Evolutionary conservation across 2,888 invertebrate species (phyloP).

Genomic region (Dryobota labecula): DNA sequence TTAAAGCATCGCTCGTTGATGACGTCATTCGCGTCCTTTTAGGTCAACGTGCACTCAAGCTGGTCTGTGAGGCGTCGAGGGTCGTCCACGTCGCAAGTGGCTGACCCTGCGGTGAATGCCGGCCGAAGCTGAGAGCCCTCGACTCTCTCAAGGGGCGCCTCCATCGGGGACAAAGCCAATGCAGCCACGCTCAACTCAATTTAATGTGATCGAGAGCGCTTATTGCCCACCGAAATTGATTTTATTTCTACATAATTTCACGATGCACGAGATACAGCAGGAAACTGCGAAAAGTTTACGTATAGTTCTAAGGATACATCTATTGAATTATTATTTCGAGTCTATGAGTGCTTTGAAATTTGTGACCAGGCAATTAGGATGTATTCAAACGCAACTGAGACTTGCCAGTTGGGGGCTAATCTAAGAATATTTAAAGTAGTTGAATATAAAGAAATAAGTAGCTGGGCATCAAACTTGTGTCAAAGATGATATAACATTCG

Average conservation of each 20-base stretch:
- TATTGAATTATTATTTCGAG: background rate
- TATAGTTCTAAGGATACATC: background rate
- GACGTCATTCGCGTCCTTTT: constrained; percentile 76
- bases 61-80: constrained; percentile 67
- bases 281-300: constrained; percentile 2
- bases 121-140: constrained; percentile 61
- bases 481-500: background rate
- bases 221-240: constrained; percentile 45
- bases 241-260: constrained; percentile 47
- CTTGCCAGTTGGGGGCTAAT: background rate
- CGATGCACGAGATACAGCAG: constrained; percentile 34
- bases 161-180: constrained; percentile 69
- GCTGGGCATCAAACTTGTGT: background rate
- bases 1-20: constrained; percentile 60
- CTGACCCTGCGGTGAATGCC: constrained; percentile 69
- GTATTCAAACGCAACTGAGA: background rate
- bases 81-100: constrained; percentile 67
- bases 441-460: background rate
- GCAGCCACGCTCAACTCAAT: constrained; percentile 66
- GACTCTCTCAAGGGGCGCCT: constrained; percentile 61
- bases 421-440: background rate
- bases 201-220: constrained; percentile 60
- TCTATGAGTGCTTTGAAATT: constrained; percentile 6
- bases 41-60: constrained; percentile 77
- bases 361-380: constrained; percentile 17